Base-by-base conservation (phyloP, 2,113 vertebrate species). In the Crotalus helleri region DNA sequence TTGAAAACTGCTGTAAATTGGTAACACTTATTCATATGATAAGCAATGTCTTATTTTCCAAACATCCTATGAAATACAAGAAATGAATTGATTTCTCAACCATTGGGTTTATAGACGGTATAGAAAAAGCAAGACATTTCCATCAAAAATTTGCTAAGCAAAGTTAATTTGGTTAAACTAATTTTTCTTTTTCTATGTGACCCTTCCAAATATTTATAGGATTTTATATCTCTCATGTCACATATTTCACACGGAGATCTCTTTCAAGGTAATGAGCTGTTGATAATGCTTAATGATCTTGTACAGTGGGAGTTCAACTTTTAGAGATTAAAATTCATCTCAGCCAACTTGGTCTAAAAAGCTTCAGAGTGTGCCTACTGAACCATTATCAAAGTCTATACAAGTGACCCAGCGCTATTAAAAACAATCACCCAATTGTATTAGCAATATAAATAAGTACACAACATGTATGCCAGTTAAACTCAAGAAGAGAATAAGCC, bases 211-310 rank as follows among this genome's bases (percentile, higher is more conserved):
- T 55, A 74, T 89, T 59, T 53, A 39, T 26, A 81, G 29, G 13
- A 3, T 21, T 92, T 1, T 29, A 86, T 24, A 24, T 58, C 7
- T 17, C 24, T 89, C 19, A 57, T 89, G 46, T 89, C 92, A 74
- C 93, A 85, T 1, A 39, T 61, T 91, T 94, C 94, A 94, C 29
- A 90, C 39, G 23, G 59, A 88, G 51, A 90, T 44, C 33, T 88
- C 0, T 92, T 92, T 94, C 91, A 91, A 94, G 58, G 90, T 92
- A 95, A 92, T 29, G 0, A 95, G 53, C 8, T 89, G 49, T 61
- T 91, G 93, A 89, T 91, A 93, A 93, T 85, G 44, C 94, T 90
- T 55, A 92, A 58, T 89, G 74, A 94, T 88, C 69, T 91, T 90
- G 29, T 94, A 81, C 81, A 54, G 24, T 39, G 23, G 23, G 86